phyloP scores from a whole-genome alignment of 2,888 invertebrate species.

The Leucophora obtusa region DNA sequence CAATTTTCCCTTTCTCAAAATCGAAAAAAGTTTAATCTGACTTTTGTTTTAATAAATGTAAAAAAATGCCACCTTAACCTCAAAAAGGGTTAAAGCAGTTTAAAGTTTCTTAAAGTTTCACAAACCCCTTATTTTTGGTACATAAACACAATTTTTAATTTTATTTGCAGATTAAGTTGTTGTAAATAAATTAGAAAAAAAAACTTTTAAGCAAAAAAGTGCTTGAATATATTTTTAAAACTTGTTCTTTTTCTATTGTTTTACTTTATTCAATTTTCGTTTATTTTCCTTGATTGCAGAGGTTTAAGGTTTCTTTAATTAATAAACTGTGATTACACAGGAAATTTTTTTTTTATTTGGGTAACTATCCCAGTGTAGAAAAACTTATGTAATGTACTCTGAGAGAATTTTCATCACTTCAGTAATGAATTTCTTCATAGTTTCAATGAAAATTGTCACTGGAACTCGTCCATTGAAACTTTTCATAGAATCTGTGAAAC shows the following conservation, averaged over 20 bases:
- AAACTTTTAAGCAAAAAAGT: not conserved
- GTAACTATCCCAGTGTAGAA: too few relatives aligned
- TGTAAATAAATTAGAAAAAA: conserved; percentile 8
- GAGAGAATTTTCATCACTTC: too few relatives aligned
- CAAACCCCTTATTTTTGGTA: not conserved
- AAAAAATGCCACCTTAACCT: not conserved
- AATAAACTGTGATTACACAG: conserved; percentile 18
- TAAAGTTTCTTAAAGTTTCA: not conserved
- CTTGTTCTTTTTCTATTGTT: not conserved
- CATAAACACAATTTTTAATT: conserved; percentile 35
- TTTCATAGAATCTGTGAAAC: too few relatives aligned
- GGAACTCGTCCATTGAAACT: too few relatives aligned
- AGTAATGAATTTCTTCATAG: too few relatives aligned
- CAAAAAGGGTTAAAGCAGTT: not conserved
- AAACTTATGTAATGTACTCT: too few relatives aligned
- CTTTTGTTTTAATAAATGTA: too few relatives aligned
- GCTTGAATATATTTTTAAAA: not conserved
- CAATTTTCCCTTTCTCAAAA: too few relatives aligned
- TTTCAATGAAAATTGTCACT: too few relatives aligned
- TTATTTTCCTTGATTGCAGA: not conserved
- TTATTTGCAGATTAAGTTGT: conserved; percentile 53
- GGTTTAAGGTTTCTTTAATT: conserved; percentile 32
- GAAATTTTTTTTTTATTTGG: not conserved
- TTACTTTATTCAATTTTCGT: conserved; percentile 21
- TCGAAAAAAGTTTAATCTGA: too few relatives aligned